Evolutionary conservation across 2,113 vertebrate species (phyloP), one percentile per base, ranked within the genome.

Genomic region (Helogale parvula): DNA sequence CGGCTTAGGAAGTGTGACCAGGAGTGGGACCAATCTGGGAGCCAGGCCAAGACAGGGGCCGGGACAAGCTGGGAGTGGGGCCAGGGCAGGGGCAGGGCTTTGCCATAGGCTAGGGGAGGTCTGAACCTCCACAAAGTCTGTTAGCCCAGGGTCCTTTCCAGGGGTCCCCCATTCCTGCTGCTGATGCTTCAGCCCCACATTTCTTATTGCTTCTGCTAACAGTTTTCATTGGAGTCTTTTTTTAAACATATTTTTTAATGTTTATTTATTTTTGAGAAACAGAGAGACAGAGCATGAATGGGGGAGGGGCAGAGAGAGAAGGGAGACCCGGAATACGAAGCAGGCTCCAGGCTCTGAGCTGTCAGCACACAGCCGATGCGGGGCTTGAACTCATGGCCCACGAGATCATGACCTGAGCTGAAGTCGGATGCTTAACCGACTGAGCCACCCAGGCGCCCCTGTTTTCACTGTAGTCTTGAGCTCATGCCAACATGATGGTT

Each of bases 11-110:
- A 13, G 13, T 19, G 38, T 12, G 38, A 35, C 54, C 21, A 0
- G 35, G 21, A 12, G 69, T 17, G n/a, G 13, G 11, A 19, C 52
- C 14, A 11, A 45, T 1, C 12, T 1, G 38, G 38, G 33, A 21
- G 27, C 0, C 10, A 16, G 4, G 7, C 19, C 21, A 25, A 11
- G 3, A 21, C 1, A 0, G 16, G 66, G 29, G 21, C 3, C 1
- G 4, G 15, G 23, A 12, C 35, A 2, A 2, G 15, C 9, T 7
- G 81, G 38, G 33, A 13, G n/a, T 7, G 45, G 35, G 8, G 7
- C 25, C 25, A 10, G 17, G 14, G 50, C 14, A 3, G 23, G 38
- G 31, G 12, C 9, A 4, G 23, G 13, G 38, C 41, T 27, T 82
- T 50, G 85, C 72, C 54, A 5, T 33, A 33, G 66, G 13, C 14